phyloP scores from a whole-genome alignment of 2,888 invertebrate species.

The Capitulum mitella region DNA sequence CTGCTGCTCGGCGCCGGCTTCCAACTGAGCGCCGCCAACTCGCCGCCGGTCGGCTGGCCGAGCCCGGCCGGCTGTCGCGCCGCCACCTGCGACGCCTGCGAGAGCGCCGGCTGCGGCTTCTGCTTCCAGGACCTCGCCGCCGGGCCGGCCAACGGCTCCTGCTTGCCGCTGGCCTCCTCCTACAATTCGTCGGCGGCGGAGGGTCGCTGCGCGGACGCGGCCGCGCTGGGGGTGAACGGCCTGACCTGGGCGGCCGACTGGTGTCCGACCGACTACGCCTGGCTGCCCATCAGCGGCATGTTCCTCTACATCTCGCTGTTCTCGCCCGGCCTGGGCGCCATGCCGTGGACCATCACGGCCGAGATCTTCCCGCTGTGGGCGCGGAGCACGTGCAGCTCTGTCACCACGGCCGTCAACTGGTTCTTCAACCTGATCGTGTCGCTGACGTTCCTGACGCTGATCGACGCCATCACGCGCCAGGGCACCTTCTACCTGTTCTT shows the following conservation, averaged over 20 bases:
- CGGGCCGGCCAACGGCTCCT: slow-evolving; percentile 41
- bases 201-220: slow-evolving; percentile 28
- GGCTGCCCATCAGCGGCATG: slow-evolving; percentile 46
- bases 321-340: slow-evolving; percentile 50
- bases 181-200: not conserved
- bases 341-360: slow-evolving; percentile 53
- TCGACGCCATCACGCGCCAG: slow-evolving; percentile 45
- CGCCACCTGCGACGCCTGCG: slow-evolving; percentile 46
- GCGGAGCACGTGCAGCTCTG: slow-evolving; percentile 46
- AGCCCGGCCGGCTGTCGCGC: slow-evolving; percentile 46
- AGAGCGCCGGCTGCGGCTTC: slow-evolving; percentile 47
- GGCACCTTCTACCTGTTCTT: slow-evolving; percentile 52
- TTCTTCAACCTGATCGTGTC: slow-evolving; percentile 49
- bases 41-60: slow-evolving; percentile 47
- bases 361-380: slow-evolving; percentile 53
- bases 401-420: slow-evolving; percentile 50
- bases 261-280: slow-evolving; percentile 46
- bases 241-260: slow-evolving; percentile 35
- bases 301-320: slow-evolving; percentile 47
- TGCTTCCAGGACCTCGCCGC: slow-evolving; percentile 41
- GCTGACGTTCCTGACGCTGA: slow-evolving; percentile 48
- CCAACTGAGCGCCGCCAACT: slow-evolving; percentile 44
- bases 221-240: slow-evolving; percentile 39
- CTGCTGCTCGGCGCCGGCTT: slow-evolving; percentile 45
- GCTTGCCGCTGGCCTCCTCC: slow-evolving; percentile 37